These are phyloP conservation scores for Epinotia demarniana DNA, from an alignment of 2,888 invertebrate genomes.

Conservation along the genomic window DNA sequence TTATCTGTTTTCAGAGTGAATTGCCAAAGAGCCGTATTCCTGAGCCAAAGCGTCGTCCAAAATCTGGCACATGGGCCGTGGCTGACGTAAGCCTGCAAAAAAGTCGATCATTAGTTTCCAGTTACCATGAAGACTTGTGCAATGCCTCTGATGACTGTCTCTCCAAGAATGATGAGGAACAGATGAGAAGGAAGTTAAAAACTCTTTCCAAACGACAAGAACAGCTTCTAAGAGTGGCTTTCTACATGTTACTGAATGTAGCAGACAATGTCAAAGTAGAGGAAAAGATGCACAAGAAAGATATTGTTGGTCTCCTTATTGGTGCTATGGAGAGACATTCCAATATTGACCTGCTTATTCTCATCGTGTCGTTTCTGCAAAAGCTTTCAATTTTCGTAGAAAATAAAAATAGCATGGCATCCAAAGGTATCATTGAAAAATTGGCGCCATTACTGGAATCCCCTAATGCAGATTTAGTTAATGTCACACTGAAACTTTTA, in stretches of 20 bases:
- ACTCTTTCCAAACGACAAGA: slow-evolving; percentile 96
- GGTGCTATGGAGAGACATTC: slow-evolving; percentile 94
- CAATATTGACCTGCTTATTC: slow-evolving; percentile 94
- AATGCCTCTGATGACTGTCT: slow-evolving; percentile 78
- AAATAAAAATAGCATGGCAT: slow-evolving; percentile 96
- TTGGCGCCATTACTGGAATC: slow-evolving; percentile 90
- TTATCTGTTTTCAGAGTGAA: slow-evolving; percentile 83
- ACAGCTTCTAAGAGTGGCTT: slow-evolving; percentile 94
- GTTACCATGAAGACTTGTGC: slow-evolving; percentile 88
- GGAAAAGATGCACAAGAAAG: slow-evolving; percentile 98
- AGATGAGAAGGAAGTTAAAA: slow-evolving; percentile 90
- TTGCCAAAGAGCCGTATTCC: slow-evolving; percentile 89
- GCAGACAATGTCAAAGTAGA: slow-evolving; percentile 98
- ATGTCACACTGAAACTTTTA: slow-evolving; percentile 93
- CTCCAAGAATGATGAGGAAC: slow-evolving; percentile 89
- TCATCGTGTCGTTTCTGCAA: slow-evolving; percentile 97
- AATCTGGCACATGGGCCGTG: slow-evolving; percentile 89
- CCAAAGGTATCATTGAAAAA: slow-evolving; percentile 92
- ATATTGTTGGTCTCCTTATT: slow-evolving; percentile 93
- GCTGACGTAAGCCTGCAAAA: slow-evolving; percentile 83
- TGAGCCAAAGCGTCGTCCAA: slow-evolving; percentile 89
- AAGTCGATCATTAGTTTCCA: slow-evolving; percentile 86
- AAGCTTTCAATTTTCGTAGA: slow-evolving; percentile 97
- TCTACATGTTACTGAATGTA: slow-evolving; percentile 96
- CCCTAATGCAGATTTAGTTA: slow-evolving; percentile 88